Evolutionary conservation across 2,797 vertebrate species (phyloP).

Genomic region (Protonibea diacanthus): DNA sequence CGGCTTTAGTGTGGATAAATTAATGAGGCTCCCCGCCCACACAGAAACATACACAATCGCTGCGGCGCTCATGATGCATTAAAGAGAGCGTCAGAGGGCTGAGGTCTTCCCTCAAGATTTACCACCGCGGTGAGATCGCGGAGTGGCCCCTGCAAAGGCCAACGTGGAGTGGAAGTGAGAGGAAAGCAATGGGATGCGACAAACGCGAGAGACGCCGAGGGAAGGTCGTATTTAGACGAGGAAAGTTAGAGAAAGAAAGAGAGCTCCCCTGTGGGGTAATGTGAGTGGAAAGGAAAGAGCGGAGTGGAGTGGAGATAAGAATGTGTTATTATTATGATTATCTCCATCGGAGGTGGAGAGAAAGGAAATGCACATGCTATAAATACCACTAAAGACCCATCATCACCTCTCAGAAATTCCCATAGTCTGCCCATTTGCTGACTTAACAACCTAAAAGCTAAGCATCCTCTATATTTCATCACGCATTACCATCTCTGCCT

Average conservation of each 20-base stretch:
- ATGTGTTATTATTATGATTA: conserved; percentile 35
- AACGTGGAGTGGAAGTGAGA: conserved; percentile 43
- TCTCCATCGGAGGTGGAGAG: background rate
- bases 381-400: conserved; percentile 19
- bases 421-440: conserved; percentile 27
- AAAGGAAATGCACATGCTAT: background rate
- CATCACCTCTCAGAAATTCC: conserved; percentile 6
- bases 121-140: conserved; percentile 45
- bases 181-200: conserved; percentile 1
- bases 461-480: conserved; percentile 45
- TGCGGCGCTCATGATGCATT: conserved; percentile 72
- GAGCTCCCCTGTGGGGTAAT: background rate
- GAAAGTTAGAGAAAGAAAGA: background rate
- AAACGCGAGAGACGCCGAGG: conserved; percentile 19
- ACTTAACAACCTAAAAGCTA: conserved; percentile 38
- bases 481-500: conserved; percentile 44
- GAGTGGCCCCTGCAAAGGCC: conserved; percentile 41
- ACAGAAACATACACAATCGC: conserved; percentile 48
- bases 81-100: conserved; percentile 60
- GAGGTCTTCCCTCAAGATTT: conserved; percentile 71
- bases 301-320: conserved; percentile 4
- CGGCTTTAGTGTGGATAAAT: conserved; percentile 74
- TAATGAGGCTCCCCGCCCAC: conserved; percentile 65
- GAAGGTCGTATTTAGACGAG: conserved; percentile 15
- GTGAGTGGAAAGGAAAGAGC: background rate